A percentile compares a stretch with the other conserved stretches of the same genome.
These are phyloP conservation scores for Psittacula echo DNA, from an alignment of 2,797 vertebrate species.

Conservation along the genomic window DNA sequence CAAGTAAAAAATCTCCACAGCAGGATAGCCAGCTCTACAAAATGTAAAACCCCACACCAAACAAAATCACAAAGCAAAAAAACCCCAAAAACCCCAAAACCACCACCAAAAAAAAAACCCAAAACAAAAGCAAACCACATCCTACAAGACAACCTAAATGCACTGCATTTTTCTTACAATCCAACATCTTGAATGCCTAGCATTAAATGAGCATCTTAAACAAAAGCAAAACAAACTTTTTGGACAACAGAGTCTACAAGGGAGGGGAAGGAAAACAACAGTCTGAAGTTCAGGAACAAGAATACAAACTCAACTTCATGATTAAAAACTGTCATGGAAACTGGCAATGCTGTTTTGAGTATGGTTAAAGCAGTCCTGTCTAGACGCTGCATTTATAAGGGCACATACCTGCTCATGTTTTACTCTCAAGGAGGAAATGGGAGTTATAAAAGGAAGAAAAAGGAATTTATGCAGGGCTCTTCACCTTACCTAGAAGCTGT, in stretches of 20 bases:
- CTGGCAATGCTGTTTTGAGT: background rate
- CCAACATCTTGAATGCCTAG: background rate
- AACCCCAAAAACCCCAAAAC: accelerated
- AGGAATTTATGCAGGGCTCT: background rate
- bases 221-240: background rate
- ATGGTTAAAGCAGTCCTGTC: background rate
- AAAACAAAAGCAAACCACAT: background rate
- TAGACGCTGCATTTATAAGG: background rate
- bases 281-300: background rate
- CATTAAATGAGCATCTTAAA: background rate
- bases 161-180: background rate
- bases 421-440: background rate
- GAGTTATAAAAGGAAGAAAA: background rate
- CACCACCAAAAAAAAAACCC: background rate
- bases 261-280: background rate
- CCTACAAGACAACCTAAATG: background rate
- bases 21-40: background rate
- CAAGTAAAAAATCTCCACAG: background rate
- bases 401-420: background rate
- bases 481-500: background rate
- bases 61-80: background rate
- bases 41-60: background rate
- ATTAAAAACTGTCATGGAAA: background rate
- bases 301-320: background rate
- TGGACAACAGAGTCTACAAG: background rate